Conservation (phyloP, 2,888 invertebrate species). For the Andrena chrysosceles region DNA sequence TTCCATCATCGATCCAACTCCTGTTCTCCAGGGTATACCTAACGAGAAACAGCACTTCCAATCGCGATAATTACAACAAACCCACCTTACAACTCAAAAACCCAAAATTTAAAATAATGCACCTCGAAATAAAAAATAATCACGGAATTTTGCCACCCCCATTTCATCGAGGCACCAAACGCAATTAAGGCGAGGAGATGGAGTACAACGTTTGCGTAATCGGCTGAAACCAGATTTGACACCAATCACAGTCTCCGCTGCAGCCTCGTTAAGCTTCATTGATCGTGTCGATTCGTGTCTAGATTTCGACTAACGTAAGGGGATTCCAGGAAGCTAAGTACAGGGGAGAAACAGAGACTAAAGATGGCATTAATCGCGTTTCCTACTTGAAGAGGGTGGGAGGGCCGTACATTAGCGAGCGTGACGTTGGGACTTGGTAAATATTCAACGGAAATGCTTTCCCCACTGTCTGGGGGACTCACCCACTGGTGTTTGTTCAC, state of each 20-base stretch:
- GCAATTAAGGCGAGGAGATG: background rate
- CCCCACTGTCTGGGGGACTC: conserved; percentile 51
- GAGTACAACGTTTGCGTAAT: conserved; percentile 28
- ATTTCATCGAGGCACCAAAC: background rate
- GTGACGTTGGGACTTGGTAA: background rate
- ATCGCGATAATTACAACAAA: background rate
- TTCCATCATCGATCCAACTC: background rate
- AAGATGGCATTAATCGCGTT: conserved; percentile 3
- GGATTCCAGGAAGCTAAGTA: conserved; percentile 9
- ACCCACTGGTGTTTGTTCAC: conserved; percentile 77
- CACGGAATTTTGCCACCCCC: background rate
- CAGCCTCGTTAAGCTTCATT: conserved; percentile 24
- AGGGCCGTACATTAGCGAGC: background rate
- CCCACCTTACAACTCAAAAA: too few species aligned
- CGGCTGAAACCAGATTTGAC: conserved; percentile 23
- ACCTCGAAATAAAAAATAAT: background rate
- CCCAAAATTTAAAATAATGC: background rate
- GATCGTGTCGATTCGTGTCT: conserved; percentile 6
- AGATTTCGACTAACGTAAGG: conserved; percentile 22
- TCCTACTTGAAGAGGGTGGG: background rate
- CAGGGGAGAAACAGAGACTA: background rate
- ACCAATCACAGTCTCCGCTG: conserved; percentile 19
- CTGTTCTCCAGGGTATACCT: background rate
- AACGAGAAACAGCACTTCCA: background rate
- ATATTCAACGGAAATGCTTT: background rate